Base-by-base conservation (phyloP, 2,113 vertebrate species). In the Percina caprodes region DNA sequence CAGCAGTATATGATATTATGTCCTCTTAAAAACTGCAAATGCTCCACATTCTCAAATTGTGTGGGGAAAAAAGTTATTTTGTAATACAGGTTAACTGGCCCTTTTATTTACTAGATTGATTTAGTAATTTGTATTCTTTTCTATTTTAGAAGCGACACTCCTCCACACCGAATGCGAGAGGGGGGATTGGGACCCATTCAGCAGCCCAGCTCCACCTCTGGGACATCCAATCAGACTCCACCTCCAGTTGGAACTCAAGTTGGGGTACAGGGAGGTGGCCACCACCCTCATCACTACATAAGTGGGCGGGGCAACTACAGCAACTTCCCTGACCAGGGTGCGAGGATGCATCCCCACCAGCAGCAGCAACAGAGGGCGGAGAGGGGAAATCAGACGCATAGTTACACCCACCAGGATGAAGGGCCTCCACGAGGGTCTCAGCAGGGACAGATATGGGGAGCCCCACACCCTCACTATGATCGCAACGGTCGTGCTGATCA, bases 61-160 rank as follows among this genome's bases (percentile, higher is more conserved):
- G 6, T 14, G 16, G 9, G n/a, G 3, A 0, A 3, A 54, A 11
- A 45, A 6, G 23, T 26, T 71, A 21, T 49, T 33, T 60, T 26
- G 26, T 48, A 56, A 49, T 60, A n/a, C 23, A 3, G 2, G 3
- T 58, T 16, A 71, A 59, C 18, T 21, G 24, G 14, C 15, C 16
- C 18, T 67, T 54, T 9, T 58, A 61, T 18, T 49, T 11, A 35
- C 13, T 52, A 6, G 39, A 45, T 48, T 69, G 2, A 69, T 54
- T 52, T 4, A 39, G 9, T 51, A 21, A 51, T 80, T 35, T 56
- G 1, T 51, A 4, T 45, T 60, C 16, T 67, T 58, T n/a, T 69
- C 69, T 62, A 15, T 58, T 81, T 33, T 81, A 98, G 97, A 93
- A 97, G 96, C 2, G 96, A 97, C 85, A 97, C 97, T 7, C 97